Percentiles rank a stretch among this genome's conserved stretches.
Evolutionary conservation across 2,113 vertebrate genomes (phyloP).

Genomic region (Ptilorrhoa leucosticta): DNA sequence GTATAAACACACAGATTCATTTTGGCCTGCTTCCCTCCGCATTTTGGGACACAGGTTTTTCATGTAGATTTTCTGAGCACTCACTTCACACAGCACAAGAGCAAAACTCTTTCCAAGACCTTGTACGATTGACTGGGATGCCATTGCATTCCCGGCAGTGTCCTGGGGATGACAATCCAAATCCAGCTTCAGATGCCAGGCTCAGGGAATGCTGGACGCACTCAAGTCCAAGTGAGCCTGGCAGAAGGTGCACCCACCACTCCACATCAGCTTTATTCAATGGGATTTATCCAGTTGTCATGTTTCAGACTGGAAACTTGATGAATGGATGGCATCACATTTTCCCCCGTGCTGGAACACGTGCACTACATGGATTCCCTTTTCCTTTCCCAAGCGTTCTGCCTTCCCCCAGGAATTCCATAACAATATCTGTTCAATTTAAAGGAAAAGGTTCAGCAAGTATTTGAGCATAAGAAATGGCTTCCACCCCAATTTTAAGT

Average conservation of each 20-base stretch:
- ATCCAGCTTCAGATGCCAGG: neutral
- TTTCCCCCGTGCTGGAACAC: neutral
- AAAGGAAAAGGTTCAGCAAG: neutral
- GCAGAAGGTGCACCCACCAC: neutral
- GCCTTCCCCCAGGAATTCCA: neutral
- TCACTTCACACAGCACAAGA: neutral
- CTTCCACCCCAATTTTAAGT: neutral
- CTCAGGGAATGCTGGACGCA: neutral
- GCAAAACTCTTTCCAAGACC: neutral
- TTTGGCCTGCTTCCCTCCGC: neutral
- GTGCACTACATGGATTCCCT: neutral
- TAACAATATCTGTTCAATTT: neutral
- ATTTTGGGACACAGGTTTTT: neutral
- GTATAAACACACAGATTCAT: neutral
- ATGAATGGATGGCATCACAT: neutral
- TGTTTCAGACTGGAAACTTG: neutral
- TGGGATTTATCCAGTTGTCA: constrained; percentile 24
- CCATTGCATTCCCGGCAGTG: accelerated
- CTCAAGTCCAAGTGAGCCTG: neutral
- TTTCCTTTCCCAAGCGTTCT: constrained; percentile 3
- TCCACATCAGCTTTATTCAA: neutral
- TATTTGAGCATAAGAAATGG: neutral
- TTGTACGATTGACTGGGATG: accelerated
- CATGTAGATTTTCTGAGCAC: neutral
- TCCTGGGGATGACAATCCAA: neutral